Base-by-base conservation (phyloP, 1,140 invertebrate species). In the Orchestia grillus region DNA sequence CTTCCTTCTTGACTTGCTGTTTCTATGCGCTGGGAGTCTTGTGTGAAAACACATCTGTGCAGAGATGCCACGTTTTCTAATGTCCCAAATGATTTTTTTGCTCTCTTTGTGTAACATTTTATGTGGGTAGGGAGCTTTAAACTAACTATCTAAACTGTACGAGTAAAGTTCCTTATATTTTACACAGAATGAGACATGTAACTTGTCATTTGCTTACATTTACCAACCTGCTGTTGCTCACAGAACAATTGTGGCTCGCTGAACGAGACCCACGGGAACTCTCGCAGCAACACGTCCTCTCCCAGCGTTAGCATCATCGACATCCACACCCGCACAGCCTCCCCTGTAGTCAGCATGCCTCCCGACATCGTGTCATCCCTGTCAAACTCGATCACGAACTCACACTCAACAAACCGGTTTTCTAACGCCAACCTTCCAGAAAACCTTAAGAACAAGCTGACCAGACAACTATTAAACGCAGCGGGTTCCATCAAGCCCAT, bases 401-500 rank as follows among this genome's bases (percentile, higher is more conserved):
- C 28, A 96, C 92, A 94, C 92, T 94, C 92, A 42, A 94, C 43
- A 45, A 94, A 94, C 36, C 92, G 92, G 40, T 94, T 94, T 44
- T 94, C 92, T 94, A 94, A 47, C 44, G 92, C 92, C 92, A 94
- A 94, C 44, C 92, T 94, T 8, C 92, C 92, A 15, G 92, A 94
- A 94, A 94, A 94, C 44, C 44, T 94, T 0, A 94, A 45, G 40
- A 94, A 94, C 44, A 94, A 94, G 40, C 92, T 94, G 19, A 94
- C 92, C 44, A 42, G 96, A 41, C 96, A 96, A 45, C 96, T 96
- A 62, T 45, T 96, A 42, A 96, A 95, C 77, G 96, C 96, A 36
- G 96, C 96, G 47, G 95, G 94, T 41, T 88, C 96, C 47, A 97
- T 96, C 96, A 96, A 97, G 77, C 97, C 97, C 11, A 97, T 97